A percentile compares a stretch with the other conserved stretches of the same genome.
Conservation (phyloP, 2,113 vertebrate genomes). For the Stegastes partitus region DNA sequence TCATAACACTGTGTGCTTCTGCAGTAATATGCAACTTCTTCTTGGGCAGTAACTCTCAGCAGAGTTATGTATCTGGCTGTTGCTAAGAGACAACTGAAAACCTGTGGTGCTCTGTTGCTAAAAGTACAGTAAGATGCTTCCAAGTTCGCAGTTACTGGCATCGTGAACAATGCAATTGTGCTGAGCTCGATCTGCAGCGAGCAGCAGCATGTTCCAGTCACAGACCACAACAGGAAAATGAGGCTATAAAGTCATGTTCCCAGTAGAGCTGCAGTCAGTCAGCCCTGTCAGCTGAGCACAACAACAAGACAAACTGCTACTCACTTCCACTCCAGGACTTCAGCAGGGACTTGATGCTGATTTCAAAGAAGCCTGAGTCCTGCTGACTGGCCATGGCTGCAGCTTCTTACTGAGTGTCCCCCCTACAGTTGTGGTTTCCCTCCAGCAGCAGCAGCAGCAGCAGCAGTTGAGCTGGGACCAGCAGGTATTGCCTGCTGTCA, state of each 20-base stretch:
- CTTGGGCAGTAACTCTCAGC: neutral
- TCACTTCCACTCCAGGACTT: slow-evolving; percentile 99
- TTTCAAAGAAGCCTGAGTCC: slow-evolving; percentile 99
- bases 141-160: slow-evolving; percentile 17
- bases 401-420: slow-evolving; percentile 73
- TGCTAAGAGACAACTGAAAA: slow-evolving; percentile 56
- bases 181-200: neutral
- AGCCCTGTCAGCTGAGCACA: slow-evolving; percentile 31
- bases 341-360: slow-evolving; percentile 99
- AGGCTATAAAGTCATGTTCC: slow-evolving; percentile 30
- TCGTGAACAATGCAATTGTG: neutral
- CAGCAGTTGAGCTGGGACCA: slow-evolving; percentile 62
- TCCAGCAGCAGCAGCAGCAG: slow-evolving; percentile 51
- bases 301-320: slow-evolving; percentile 79
- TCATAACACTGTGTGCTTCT: neutral
- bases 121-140: slow-evolving; percentile 24
- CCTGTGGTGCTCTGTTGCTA: slow-evolving; percentile 6
- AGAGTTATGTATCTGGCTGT: slow-evolving; percentile 29
- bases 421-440: slow-evolving; percentile 52
- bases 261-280: slow-evolving; percentile 24
- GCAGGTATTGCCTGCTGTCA: slow-evolving; percentile 89
- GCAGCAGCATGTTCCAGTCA: slow-evolving; percentile 16
- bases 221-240: slow-evolving; percentile 9
- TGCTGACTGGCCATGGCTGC: slow-evolving; percentile 97
- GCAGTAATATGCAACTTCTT: slow-evolving; percentile 5